Conservation (phyloP, 2,113 vertebrate genomes). For the Oryzias celebensis region DNA sequence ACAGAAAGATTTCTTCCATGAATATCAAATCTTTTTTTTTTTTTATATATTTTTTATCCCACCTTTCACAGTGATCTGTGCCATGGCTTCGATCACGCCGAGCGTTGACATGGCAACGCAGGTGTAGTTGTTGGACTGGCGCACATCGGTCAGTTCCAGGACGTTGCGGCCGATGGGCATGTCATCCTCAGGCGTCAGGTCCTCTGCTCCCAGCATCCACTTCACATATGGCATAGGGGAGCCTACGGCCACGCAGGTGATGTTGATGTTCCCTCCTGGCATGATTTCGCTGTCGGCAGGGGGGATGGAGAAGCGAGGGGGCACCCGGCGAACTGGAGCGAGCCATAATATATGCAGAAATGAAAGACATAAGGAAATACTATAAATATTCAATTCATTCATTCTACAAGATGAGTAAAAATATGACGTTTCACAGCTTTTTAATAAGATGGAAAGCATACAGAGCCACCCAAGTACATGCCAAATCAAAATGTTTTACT, state of each 20-base stretch:
- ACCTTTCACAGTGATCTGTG: constrained; percentile 99
- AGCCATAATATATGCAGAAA: constrained; percentile 56
- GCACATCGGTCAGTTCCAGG: constrained; percentile 93
- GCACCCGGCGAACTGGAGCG: constrained; percentile 90
- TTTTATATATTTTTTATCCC: constrained; percentile 1
- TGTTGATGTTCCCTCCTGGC: constrained; percentile 97
- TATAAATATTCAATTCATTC: constrained; percentile 8
- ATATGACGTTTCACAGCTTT: constrained; percentile 27
- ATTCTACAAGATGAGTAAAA: not conserved
- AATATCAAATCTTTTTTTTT: too few relatives aligned
- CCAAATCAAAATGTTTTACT: constrained; percentile 32
- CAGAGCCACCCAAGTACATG: constrained; percentile 25
- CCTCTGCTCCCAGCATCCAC: constrained; percentile 98
- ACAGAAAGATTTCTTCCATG: too few relatives aligned
- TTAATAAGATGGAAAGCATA: constrained; percentile 42
- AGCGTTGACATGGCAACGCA: constrained; percentile 99
- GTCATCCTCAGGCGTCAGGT: constrained; percentile 97
- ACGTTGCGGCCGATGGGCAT: constrained; percentile 99
- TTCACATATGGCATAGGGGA: constrained; percentile 99
- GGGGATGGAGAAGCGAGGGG: constrained; percentile 96
- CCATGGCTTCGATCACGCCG: constrained; percentile 96
- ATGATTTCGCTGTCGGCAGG: constrained; percentile 98
- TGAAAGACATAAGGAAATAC: constrained; percentile 15
- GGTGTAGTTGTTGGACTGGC: constrained; percentile 97
- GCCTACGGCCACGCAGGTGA: constrained; percentile 96